Conservation (phyloP, 2,888 invertebrate species). For the Agonopterix alstromeriana region DNA sequence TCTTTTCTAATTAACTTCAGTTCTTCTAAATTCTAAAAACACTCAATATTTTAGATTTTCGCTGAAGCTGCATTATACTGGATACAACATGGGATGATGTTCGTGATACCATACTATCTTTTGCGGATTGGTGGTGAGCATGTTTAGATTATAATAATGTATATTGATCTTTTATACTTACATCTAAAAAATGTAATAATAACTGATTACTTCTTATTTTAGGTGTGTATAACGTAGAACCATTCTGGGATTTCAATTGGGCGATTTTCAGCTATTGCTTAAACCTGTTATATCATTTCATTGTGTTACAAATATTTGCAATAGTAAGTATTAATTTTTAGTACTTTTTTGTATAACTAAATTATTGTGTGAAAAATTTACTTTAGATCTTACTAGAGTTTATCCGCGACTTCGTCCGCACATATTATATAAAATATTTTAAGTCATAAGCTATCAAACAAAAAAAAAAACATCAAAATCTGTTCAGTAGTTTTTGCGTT, state of each 20-base stretch:
- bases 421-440: too few species aligned
- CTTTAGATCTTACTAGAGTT: too few species aligned
- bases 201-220: slow-evolving; percentile 23
- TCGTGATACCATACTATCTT: slow-evolving; percentile 95
- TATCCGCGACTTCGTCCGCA: too few species aligned
- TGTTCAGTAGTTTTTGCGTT: too few species aligned
- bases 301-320: slow-evolving; percentile 82
- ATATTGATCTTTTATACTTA: slow-evolving; percentile 91
- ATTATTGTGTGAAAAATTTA: too few species aligned
- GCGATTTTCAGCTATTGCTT: slow-evolving; percentile 85
- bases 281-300: slow-evolving; percentile 90
- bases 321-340: slow-evolving; percentile 64
- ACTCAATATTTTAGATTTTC: slow-evolving; percentile 80
- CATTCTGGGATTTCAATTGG: slow-evolving; percentile 87
- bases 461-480: too few species aligned
- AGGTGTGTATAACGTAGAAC: slow-evolving; percentile 91
- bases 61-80: slow-evolving; percentile 96
- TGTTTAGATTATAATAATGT: slow-evolving; percentile 96
- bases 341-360: not conserved
- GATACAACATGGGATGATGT: slow-evolving; percentile 96
- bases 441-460: too few species aligned
- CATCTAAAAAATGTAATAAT: not conserved
- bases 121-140: slow-evolving; percentile 87
- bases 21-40: too few species aligned
- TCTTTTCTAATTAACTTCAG: too few species aligned